Evolutionary conservation across 2,113 vertebrate genomes (phyloP).

Genomic region (Pterophyllum scalare): DNA sequence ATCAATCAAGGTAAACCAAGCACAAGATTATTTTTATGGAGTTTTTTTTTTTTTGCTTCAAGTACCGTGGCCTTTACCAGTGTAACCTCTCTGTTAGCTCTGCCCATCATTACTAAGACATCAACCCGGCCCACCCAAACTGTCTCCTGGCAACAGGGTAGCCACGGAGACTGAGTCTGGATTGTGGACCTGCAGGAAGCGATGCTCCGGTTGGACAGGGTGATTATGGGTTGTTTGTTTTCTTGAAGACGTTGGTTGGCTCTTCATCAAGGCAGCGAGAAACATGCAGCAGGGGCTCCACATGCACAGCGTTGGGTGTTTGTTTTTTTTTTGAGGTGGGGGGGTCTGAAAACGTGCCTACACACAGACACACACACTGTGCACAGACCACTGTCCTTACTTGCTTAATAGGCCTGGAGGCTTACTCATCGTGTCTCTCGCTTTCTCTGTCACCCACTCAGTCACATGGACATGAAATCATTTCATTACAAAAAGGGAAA

Average conservation of each 20-base stretch:
- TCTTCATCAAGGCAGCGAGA: conserved; percentile 33
- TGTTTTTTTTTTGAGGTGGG: too few relatives aligned
- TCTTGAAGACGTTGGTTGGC: conserved; percentile 46
- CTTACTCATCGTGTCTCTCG: conserved; percentile 23
- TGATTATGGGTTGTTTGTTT: conserved; percentile 70
- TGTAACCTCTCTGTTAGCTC: conserved; percentile 29
- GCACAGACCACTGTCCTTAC: conserved; percentile 24
- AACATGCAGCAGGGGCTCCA: conserved; percentile 29
- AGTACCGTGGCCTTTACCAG: conserved; percentile 28
- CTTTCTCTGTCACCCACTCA: conserved; percentile 40
- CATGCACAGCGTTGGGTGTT: conserved; percentile 9
- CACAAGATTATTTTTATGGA: not conserved
- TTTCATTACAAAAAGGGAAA: conserved; percentile 51
- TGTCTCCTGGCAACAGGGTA: conserved; percentile 78
- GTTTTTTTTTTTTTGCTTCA: not conserved
- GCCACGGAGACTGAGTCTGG: conserved; percentile 67
- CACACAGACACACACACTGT: not conserved
- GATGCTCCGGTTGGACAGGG: conserved; percentile 39
- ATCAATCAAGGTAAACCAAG: not conserved
- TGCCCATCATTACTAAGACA: conserved; percentile 47
- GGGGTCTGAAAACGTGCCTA: conserved; percentile 16
- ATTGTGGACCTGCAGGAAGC: conserved; percentile 61
- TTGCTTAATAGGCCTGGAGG: conserved; percentile 30
- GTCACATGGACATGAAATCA: conserved; percentile 44
- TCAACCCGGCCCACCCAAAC: conserved; percentile 45